Conservation (phyloP, 2,797 vertebrate genomes). For the Fistularia commersonii region DNA sequence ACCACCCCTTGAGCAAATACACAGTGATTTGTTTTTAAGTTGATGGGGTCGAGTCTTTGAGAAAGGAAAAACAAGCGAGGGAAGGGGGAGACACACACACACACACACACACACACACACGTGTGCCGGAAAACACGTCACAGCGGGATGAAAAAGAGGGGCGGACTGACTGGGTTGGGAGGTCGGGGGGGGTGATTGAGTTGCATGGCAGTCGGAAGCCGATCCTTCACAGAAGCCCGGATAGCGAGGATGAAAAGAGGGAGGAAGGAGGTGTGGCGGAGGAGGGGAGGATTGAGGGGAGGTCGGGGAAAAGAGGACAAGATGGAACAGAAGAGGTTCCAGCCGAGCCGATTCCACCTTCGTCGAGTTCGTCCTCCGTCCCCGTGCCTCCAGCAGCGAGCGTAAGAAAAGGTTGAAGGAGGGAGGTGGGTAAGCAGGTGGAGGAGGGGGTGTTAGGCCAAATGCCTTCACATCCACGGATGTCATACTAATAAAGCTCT, state of each 20-base stretch:
- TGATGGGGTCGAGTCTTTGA: slow-evolving; percentile 36
- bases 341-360: no score
- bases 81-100: slow-evolving; percentile 30
- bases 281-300: slow-evolving; percentile 4
- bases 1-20: slow-evolving; percentile 40
- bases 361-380: no score
- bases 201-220: slow-evolving; percentile 67
- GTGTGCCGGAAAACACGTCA: slow-evolving; percentile 38
- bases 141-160: slow-evolving; percentile 56
- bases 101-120: slow-evolving; percentile 16
- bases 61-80: slow-evolving; percentile 3
- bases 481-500: slow-evolving; percentile 67
- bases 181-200: slow-evolving; percentile 68
- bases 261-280: slow-evolving; percentile 36
- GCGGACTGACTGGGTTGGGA: no score
- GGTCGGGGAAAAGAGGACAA: no score
- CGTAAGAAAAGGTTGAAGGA: neutral
- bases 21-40: slow-evolving; percentile 57
- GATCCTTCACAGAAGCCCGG: slow-evolving; percentile 61
- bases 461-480: slow-evolving; percentile 61
- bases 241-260: slow-evolving; percentile 28
- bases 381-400: neutral
- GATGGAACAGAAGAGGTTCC: slow-evolving; percentile 11
- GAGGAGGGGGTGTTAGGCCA: slow-evolving; percentile 30
- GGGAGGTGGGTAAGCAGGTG: neutral